These are phyloP conservation scores for Orthosia incerta DNA, from an alignment of 2,888 invertebrate species.

Conservation along the genomic window DNA sequence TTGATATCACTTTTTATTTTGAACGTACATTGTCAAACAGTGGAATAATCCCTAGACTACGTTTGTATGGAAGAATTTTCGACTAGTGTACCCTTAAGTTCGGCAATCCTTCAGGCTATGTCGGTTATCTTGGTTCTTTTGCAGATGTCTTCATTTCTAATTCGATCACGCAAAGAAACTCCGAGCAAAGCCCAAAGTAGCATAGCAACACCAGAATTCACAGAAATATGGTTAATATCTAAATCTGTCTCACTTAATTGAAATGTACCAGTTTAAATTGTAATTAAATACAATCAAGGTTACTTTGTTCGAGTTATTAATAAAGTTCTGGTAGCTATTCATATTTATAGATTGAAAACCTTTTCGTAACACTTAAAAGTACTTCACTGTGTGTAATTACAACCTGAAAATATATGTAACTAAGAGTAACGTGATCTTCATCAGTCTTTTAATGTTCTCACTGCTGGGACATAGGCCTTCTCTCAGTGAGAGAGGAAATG, in stretches of 20 bases:
- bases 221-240: neutral
- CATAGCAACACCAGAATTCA: neutral
- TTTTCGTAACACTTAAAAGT: constrained; percentile 1
- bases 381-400: neutral
- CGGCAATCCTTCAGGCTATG: too few species aligned
- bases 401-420: neutral
- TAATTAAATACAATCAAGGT: neutral
- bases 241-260: neutral
- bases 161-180: too few species aligned
- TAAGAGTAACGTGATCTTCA: neutral
- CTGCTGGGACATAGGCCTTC: too few species aligned
- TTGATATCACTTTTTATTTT: too few species aligned
- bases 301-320: neutral
- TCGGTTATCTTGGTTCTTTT: too few species aligned
- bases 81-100: too few species aligned
- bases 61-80: too few species aligned
- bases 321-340: neutral
- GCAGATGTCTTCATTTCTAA: too few species aligned
- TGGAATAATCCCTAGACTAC: too few species aligned
- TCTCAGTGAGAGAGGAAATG: too few species aligned
- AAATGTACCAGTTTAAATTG: neutral
- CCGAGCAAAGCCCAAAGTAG: neutral
- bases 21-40: too few species aligned
- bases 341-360: constrained; percentile 9
- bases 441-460: too few species aligned